These are phyloP conservation scores for Puffinus mauretanicus DNA, from an alignment of 2,113 vertebrate species.

Conservation along the genomic window DNA sequence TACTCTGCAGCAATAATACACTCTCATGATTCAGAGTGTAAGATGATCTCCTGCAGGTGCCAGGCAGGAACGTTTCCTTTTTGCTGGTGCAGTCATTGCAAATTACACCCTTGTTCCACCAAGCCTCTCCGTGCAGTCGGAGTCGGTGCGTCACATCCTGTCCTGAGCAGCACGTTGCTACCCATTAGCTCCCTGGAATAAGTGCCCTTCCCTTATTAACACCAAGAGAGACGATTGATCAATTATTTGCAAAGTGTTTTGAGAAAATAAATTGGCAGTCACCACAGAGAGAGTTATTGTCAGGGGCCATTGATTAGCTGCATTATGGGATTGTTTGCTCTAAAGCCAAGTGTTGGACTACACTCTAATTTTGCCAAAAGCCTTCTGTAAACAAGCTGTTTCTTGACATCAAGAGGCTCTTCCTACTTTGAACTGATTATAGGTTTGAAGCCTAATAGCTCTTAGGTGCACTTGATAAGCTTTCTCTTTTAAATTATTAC, in stretches of 20 bases:
- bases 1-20: neutral
- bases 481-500: constrained; percentile 1
- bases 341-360: neutral
- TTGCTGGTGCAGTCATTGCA: neutral
- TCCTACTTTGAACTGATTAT: neutral
- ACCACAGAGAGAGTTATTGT: neutral
- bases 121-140: rapidly evolving
- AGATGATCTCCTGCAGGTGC: neutral
- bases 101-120: neutral
- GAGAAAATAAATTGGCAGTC: neutral
- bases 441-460: neutral
- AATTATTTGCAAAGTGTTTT: neutral
- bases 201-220: neutral
- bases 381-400: constrained; percentile 14
- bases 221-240: neutral
- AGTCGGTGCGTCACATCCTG: neutral
- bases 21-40: neutral
- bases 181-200: neutral
- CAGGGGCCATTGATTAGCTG: neutral
- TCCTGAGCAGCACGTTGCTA: rapidly evolving
- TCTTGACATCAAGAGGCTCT: constrained; percentile 2
- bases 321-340: neutral
- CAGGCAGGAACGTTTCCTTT: neutral
- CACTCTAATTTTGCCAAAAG: constrained; percentile 6
- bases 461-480: neutral